Evolutionary conservation across 2,888 invertebrate genomes (phyloP).

Genomic region (Taphrorychus bicolor): DNA sequence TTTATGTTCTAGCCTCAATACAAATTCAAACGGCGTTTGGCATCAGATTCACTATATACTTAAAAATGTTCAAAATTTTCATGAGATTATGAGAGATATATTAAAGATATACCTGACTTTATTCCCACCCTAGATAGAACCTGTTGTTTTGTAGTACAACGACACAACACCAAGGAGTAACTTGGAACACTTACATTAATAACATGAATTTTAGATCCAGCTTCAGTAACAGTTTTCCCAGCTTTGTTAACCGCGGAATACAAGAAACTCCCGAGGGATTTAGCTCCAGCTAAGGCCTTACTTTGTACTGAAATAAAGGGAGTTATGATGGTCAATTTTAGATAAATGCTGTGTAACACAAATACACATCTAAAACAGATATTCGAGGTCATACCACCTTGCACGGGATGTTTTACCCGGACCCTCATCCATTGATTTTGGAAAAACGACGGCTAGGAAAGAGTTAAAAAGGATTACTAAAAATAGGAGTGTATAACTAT

Average conservation of each 20-base stretch:
- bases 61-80: no score
- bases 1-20: no score
- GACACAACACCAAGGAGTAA: neutral
- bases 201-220: conserved; percentile 78
- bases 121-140: neutral
- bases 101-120: no score
- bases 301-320: conserved; percentile 74
- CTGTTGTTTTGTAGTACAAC: no score
- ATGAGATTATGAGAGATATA: no score
- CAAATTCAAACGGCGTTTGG: no score
- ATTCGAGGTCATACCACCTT: neutral
- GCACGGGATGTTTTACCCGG: neutral
- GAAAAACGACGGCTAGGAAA: neutral
- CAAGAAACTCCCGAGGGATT: conserved; percentile 90
- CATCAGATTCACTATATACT: no score
- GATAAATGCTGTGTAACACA: neutral
- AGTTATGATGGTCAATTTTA: neutral
- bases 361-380: neutral
- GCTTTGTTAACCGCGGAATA: conserved; percentile 97
- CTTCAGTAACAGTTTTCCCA: conserved; percentile 89
- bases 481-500: no score
- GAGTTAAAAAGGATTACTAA: no score
- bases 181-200: conserved; percentile 31
- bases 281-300: conserved; percentile 88
- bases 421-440: no score